Conservation (phyloP, 2,113 vertebrate genomes). For the Chamaetylas fuelleborni region DNA sequence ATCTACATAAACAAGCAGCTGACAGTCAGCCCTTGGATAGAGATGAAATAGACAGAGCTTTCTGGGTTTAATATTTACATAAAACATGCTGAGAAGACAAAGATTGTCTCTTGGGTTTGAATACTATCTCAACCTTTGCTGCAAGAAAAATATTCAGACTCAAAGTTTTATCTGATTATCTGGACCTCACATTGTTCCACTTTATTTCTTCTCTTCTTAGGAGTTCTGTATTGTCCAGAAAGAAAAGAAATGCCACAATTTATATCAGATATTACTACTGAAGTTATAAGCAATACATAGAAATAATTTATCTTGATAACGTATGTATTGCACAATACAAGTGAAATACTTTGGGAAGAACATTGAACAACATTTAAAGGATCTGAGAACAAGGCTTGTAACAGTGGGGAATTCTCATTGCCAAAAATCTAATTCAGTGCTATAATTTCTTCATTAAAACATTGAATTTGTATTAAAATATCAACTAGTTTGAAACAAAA, state of each 20-base stretch:
- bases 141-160: neutral
- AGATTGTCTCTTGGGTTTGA: neutral
- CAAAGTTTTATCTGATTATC: neutral
- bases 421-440: neutral
- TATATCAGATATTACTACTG: neutral
- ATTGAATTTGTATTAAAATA: neutral
- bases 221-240: neutral
- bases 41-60: neutral
- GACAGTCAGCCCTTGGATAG: neutral
- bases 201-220: neutral
- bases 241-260: neutral
- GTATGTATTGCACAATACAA: neutral
- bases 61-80: neutral
- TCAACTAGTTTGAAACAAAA: neutral
- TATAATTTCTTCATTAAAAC: neutral
- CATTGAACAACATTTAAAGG: neutral
- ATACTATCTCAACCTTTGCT: fast-evolving
- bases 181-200: neutral
- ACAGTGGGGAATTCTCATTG: neutral
- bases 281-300: neutral
- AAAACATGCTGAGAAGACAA: neutral
- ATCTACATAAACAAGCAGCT: neutral
- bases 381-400: neutral
- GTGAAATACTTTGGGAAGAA: neutral
- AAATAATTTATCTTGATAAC: neutral